Evolutionary conservation across 2,888 invertebrate genomes (phyloP), one percentile per base, ranked within the genome.

Genomic region (Orthonychiurus folsomi): DNA sequence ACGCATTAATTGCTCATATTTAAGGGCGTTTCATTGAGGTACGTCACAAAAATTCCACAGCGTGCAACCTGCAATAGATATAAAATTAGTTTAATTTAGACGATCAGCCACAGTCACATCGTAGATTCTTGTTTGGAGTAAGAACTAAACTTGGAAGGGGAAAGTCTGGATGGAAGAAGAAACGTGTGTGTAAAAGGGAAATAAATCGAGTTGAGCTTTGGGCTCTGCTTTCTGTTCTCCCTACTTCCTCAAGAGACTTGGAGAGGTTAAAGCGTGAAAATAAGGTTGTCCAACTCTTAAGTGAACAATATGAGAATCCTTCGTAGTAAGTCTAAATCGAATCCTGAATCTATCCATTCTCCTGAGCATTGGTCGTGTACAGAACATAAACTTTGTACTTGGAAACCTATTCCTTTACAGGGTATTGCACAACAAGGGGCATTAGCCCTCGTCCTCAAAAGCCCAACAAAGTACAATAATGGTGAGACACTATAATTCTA

Each of bases 181-280:
- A 37, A 37, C 37, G 37, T 37, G 37, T n/a, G n/a, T n/a, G n/a
- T 37, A 37, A 15, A 15, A 37, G 37, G 37, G 37, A 37, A 37
- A 37, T 37, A 37, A 37, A 37, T 37, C 37, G 37, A 37, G 37
- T 37, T 37, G 9, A 37, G 3, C 20, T 52, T n/a, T 21, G 3
- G 52, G 3, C n/a, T 52, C 52, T 9, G 52, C 52, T 21, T 21
- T 52, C 23, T n/a, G 3, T 2, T 9, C 20, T 18, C 56, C 56
- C 50, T 23, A 53, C 57, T 60, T 60, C 28, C 65, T 62, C 65
- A 26, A 58, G 63, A 63, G 65, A 65, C 21, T 60, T 58, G 50
- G 53, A 65, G 66, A 67, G 66, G 68, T 64, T 67, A 70, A 63
- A 67, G 68, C 68, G 68, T 70, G 70, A 69, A 70, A 70, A 69